Evolutionary conservation across 2,888 invertebrate species (phyloP), one percentile per base, ranked within the genome.

Genomic region (Drosophila quinaria): DNA sequence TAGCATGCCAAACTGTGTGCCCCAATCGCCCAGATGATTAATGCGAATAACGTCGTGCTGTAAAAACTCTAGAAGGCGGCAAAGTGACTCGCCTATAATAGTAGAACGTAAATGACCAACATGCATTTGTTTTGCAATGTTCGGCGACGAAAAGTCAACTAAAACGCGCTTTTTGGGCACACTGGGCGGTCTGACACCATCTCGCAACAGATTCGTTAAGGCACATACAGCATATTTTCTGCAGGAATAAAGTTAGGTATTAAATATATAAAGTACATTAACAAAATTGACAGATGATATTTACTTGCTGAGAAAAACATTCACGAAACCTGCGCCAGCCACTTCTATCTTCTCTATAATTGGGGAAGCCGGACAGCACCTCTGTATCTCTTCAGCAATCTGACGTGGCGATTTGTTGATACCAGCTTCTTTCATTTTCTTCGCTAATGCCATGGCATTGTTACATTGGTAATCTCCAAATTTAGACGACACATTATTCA

Each of bases 61-160:
- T 56, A 98, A 93, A 92, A 96, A 98, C 91, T 99, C 98, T 60
- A 99, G 92, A 13, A 99, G 93, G n/a, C 98, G 95, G 76, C 95
- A 94, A 77, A 99, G 95, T 89, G 97, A 97, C 2, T 99, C 99
- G 13, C 99, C 99, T 87, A 99, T 99, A 67, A 99, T 98, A 0
- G 99, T 99, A 0, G 99, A 99, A 73, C 98, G 94, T 67, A 99
- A 94, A 94, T 99, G 99, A 0, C 99, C 99, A 1, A 99, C 99
- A 93, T 99, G 99, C 99, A 99, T 99, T 93, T 99, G 98, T 91
- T 99, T 99, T 17, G 99, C 99, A 91, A 99, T 97, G 92, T 99
- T 99, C 1, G 99, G 99, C 11, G 99, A 97, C 1, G 99, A 99
- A 91, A 99, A 98, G 93, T 99, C 99, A 4, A 99, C 95, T 52